Evolutionary conservation across 2,797 vertebrate genomes (phyloP).

Genomic region (Enteromius anoplus): DNA sequence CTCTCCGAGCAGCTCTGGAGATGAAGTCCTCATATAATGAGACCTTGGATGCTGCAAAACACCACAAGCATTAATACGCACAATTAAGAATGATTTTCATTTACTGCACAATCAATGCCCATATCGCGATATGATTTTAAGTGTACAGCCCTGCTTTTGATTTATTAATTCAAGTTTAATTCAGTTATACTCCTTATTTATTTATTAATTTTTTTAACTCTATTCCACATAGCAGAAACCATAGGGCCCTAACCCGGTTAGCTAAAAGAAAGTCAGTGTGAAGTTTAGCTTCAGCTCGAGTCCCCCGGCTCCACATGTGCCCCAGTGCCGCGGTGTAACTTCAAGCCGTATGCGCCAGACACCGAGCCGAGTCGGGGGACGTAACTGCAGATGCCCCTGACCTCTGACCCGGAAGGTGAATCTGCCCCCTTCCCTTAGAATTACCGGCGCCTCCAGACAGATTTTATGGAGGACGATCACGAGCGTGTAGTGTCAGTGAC

Average conservation of each 20-base stretch:
- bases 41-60: no score
- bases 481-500: conserved; percentile 97
- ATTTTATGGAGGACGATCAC: conserved; percentile 99
- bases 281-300: not conserved
- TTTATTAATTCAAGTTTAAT: not conserved
- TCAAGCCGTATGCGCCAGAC: not conserved
- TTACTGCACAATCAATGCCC: no score
- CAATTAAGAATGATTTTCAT: no score
- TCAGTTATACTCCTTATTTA: not conserved
- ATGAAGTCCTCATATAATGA: no score
- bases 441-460: conserved; percentile 97
- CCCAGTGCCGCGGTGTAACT: not conserved
- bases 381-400: conserved; percentile 44
- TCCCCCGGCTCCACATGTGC: not conserved
- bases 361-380: conserved; percentile 10
- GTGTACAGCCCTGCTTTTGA: not conserved
- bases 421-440: conserved; percentile 87
- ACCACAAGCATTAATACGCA: no score
- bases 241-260: not conserved
- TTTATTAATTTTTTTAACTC: not conserved
- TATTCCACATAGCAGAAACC: no score
- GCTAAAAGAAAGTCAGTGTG: not conserved
- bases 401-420: conserved; percentile 83
- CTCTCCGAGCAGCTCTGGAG: no score
- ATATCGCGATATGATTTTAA: not conserved